Conservation (phyloP, 2,888 invertebrate species). For the Oeneis ivallda region DNA sequence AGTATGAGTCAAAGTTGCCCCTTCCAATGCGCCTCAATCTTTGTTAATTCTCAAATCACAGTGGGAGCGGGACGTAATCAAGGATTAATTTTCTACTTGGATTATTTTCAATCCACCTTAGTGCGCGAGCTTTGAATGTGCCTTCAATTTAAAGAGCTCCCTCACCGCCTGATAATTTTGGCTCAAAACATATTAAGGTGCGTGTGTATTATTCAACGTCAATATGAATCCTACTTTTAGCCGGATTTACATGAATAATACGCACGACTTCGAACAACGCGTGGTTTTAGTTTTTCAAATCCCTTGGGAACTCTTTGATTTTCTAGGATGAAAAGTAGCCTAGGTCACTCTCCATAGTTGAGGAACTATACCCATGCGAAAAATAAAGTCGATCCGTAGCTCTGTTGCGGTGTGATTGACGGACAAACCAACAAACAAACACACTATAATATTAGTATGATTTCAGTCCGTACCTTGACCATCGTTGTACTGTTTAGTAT, state of each 20-base stretch:
- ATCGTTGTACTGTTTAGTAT: too few relatives aligned
- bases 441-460: too few relatives aligned
- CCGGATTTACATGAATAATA: conserved; percentile 14
- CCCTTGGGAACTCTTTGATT: too few relatives aligned
- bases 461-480: too few relatives aligned
- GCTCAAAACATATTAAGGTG: conserved; percentile 43
- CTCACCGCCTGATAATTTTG: conserved; percentile 57
- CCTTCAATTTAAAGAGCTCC: conserved; percentile 70
- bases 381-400: too few relatives aligned
- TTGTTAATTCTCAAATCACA: conserved; percentile 56
- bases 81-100: conserved; percentile 81
- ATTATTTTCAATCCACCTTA: conserved; percentile 79
- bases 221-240: conserved; percentile 35
- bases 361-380: too few relatives aligned
- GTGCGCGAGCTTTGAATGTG: conserved; percentile 69
- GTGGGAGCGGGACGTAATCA: conserved; percentile 71
- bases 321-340: too few relatives aligned
- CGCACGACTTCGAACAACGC: too few relatives aligned
- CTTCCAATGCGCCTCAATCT: conserved; percentile 48
- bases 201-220: conserved; percentile 38
- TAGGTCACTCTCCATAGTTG: too few relatives aligned
- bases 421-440: too few relatives aligned
- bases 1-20: conserved; percentile 28
- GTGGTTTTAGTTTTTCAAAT: too few relatives aligned
- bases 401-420: too few relatives aligned